Percentiles rank a stretch among this genome's conserved stretches.
Evolutionary conservation across 1,140 invertebrate genomes (phyloP).

Genomic region (Lordiphosa collinella): DNA sequence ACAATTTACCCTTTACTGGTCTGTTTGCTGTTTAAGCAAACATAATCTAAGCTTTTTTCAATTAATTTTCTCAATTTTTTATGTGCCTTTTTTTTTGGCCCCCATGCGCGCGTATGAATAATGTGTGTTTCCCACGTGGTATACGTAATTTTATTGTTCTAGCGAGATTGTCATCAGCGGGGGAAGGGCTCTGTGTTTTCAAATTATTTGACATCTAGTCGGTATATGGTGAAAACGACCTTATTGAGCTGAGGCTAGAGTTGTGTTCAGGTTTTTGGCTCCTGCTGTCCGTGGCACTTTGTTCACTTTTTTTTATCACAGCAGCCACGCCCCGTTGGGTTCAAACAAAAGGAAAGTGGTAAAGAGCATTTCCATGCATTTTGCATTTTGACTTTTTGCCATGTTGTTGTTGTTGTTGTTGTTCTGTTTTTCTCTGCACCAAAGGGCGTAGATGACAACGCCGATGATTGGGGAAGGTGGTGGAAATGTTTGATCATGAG

Average conservation of each 20-base stretch:
- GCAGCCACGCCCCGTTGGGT: conserved; percentile 65
- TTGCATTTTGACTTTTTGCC: conserved; percentile 16
- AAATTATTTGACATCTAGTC: too few species aligned
- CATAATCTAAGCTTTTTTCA: too few species aligned
- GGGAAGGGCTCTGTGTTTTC: too few species aligned
- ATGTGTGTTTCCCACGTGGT: conserved; percentile 59
- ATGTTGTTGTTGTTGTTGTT: not conserved
- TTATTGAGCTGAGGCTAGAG: too few species aligned
- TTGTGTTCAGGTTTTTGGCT: too few species aligned
- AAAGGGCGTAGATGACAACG: conserved; percentile 42
- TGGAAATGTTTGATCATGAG: too few species aligned
- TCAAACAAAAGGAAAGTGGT: conserved; percentile 65
- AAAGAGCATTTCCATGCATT: conserved; percentile 19
- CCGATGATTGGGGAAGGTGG: conserved; percentile 9
- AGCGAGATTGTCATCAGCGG: too few species aligned
- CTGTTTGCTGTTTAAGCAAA: too few species aligned
- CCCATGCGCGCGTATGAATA: conserved; percentile 73
- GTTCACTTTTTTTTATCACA: conserved; percentile 62
- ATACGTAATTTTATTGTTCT: conserved; percentile 37
- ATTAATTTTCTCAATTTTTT: too few species aligned
- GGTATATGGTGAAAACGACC: too few species aligned
- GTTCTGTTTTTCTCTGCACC: conserved; percentile 41
- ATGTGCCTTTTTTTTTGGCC: too few species aligned
- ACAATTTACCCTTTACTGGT: too few species aligned
- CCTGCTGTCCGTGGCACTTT: conserved; percentile 38